Base-by-base conservation (phyloP, 2,797 vertebrate genomes). In the Ceyx erithaca region DNA sequence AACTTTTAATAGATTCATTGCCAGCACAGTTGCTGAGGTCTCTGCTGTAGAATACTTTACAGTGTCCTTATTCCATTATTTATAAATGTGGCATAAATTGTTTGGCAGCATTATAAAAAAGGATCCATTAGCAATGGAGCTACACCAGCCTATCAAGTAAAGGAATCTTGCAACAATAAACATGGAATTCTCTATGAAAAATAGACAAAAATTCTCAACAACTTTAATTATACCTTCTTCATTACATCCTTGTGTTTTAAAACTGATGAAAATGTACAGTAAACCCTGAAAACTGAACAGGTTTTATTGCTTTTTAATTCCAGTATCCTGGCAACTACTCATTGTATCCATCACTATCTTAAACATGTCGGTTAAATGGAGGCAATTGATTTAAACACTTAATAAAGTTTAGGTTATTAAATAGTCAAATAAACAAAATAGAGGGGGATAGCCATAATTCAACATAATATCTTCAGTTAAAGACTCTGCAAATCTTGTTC, bases 171-270 rank as follows among this genome's bases (percentile, higher is more conserved):
- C 25, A 70, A 77, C 54, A 89, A 89, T 43, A 77, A 52, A 10
- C 23, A 68, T 14, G 12, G 12, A 43, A 75, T 55, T 76, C 31
- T n/a, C 80, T 91, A 85, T 51, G 85, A 92, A 45, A 59, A 94
- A 89, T 5, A 95, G 6, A 80, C 3, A 14, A 75, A 80, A 87
- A 87, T 78, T 75, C 55, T 84, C 58, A 68, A 40, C 37, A 87
- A 49, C 67, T 75, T 86, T 94, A 90, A 96, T 93, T 93, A 94
- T 15, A 87, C 35, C 31, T 92, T 94, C 84, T 85, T 93, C 9
- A 15, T 89, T 64, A 84, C 23, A 72, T 41, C 18, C 2, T 94
- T 73, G 55, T 69, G 41, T 83, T 95, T 95, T 90, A 85, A 93
- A 87, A 93, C 25, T 64, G 69, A 62, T 37, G n/a, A 87, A 96